phyloP scores from a whole-genome alignment of 2,888 invertebrate species.

The Melanophora roralis region DNA sequence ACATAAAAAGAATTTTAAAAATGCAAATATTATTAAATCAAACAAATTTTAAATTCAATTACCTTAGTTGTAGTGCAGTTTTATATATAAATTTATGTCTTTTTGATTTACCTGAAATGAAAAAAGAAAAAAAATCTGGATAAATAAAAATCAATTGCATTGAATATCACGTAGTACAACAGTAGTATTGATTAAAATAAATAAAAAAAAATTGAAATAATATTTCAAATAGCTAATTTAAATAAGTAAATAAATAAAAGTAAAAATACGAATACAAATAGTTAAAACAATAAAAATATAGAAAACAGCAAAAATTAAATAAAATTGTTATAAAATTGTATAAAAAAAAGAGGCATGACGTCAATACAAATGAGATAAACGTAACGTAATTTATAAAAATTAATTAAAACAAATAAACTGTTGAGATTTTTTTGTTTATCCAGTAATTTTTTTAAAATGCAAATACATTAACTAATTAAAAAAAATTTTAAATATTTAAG shows the following conservation, averaged over 20 bases:
- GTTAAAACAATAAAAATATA: conserved; percentile 16
- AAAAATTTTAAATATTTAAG: neutral
- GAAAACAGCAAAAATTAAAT: neutral
- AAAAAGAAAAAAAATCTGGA: neutral
- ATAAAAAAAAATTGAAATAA: conserved; percentile 13
- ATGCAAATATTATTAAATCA: neutral
- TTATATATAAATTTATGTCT: too few relatives aligned
- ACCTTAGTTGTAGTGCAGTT: conserved; percentile 21
- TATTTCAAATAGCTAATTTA: conserved; percentile 12
- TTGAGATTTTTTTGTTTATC: neutral
- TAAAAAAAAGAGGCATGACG: neutral
- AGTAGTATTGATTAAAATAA: conserved; percentile 25
- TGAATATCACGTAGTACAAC: conserved; percentile 1
- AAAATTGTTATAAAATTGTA: neutral
- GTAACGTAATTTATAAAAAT: neutral
- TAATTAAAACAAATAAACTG: neutral
- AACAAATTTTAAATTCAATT: conserved; percentile 20
- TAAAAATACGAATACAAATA: neutral
- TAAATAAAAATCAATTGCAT: conserved; percentile 23
- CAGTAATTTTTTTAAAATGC: neutral
- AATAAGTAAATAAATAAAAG: conserved; percentile 11
- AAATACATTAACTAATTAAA: neutral
- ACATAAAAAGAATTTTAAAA: neutral
- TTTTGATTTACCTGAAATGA: conserved; percentile 45
- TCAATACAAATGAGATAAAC: neutral